Base-by-base conservation (phyloP, 1,140 invertebrate genomes). In the Drosophila tsacasi region DNA sequence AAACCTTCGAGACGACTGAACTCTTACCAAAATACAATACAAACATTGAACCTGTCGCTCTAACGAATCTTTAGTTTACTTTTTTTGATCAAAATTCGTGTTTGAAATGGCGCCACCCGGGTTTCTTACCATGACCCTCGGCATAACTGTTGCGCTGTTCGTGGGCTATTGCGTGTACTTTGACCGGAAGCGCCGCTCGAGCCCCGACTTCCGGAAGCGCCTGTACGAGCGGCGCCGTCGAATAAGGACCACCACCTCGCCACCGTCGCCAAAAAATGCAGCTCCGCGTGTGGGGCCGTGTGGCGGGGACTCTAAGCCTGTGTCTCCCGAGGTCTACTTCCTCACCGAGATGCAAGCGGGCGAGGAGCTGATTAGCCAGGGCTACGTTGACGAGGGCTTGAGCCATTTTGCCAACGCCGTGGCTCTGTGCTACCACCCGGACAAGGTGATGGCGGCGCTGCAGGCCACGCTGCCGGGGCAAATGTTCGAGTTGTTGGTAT, bases 161-260 rank as follows among this genome's bases (percentile, higher is more conserved):
- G 17, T 52, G 5, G 19, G 60, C 21, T 62, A 62, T n/a, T 62
- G 60, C 21, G 30, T 62, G 12, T 62, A 62, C 21, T 62, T 62
- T 23, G 60, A 62, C 27, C 30, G 44, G 17, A 62, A 62, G 60
- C 60, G 60, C 12, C 27, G 27, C 19, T 62, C 60, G 17, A 32
- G 30, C n/a, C 60, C 60, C 12, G 60, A 50, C 12, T 62, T 35
- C 60, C 27, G 30, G 21, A 62, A 62, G 60, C 60, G 60, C 3
- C 6, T 62, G 21, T 23, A 25, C 21, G 60, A 62, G 30, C 60
- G 60, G 17, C 59, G 59, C 15, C 59, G 44, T 23, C 59, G 44
- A 27, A 15, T 50, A 21, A 9, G 21, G 30, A 35, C 19, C 9
- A 8, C 27, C 7, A 1, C 12, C 10, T 10, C 39, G 9, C 3